Conservation (phyloP, 2,113 vertebrate species). For the Phrynosoma platyrhinos region DNA sequence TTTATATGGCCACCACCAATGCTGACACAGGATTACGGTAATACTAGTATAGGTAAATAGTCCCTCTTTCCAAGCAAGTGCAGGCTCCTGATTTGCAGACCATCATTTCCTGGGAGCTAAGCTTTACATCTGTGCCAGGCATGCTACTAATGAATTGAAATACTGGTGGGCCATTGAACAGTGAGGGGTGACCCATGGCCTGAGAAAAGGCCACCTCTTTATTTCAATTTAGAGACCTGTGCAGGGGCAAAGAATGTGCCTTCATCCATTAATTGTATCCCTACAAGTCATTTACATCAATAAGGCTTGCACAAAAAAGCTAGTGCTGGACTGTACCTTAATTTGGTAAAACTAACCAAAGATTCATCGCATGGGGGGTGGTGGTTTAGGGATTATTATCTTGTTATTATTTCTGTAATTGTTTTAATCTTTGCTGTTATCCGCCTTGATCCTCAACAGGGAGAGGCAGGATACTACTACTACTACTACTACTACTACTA, state of each 20-base stretch:
- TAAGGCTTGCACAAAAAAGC: background rate
- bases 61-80: background rate
- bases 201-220: too few species aligned
- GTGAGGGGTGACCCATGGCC: too few species aligned
- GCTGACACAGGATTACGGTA: background rate
- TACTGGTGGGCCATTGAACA: too few species aligned
- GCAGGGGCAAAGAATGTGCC: background rate
- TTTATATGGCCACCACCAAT: background rate
- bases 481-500: too few species aligned
- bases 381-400: too few species aligned
- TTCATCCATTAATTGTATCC: background rate
- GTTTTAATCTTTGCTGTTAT: too few species aligned
- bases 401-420: too few species aligned
- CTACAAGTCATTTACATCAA: background rate
- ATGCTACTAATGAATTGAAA: background rate
- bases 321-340: background rate
- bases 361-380: background rate
- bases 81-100: background rate
- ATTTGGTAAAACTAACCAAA: background rate
- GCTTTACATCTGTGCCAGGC: background rate
- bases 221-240: background rate
- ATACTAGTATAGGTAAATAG: background rate
- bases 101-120: background rate
- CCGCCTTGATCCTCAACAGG: too few species aligned
- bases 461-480: too few species aligned